Conservation (phyloP, 2,888 invertebrate genomes). For the Agriopis aurantiaria region DNA sequence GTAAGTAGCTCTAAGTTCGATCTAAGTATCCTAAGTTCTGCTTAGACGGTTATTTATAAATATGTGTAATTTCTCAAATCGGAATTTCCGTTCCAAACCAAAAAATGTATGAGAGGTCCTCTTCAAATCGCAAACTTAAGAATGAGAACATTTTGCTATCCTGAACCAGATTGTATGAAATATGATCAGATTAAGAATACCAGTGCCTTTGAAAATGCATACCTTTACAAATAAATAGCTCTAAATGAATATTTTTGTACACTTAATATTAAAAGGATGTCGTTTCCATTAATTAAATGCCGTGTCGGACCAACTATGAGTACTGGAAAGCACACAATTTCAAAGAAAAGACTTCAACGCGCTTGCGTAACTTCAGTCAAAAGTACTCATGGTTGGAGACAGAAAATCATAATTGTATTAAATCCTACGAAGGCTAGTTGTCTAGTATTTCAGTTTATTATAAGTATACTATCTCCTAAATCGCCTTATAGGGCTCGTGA, state of each 20-base stretch:
- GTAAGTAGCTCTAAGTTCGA: slow-evolving; percentile 74
- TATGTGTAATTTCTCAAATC: slow-evolving; percentile 79
- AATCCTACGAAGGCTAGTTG: slow-evolving; percentile 70
- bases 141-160: slow-evolving; percentile 53
- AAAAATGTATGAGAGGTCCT: slow-evolving; percentile 69
- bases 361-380: slow-evolving; percentile 20
- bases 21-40: slow-evolving; percentile 79
- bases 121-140: slow-evolving; percentile 69
- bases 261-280: slow-evolving; percentile 67
- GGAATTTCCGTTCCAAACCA: slow-evolving; percentile 79
- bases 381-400: slow-evolving; percentile 41
- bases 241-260: slow-evolving; percentile 83
- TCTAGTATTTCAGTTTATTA: slow-evolving; percentile 69
- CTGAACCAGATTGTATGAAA: slow-evolving; percentile 64
- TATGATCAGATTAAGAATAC: slow-evolving; percentile 72
- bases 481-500: slow-evolving; percentile 75
- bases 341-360: slow-evolving; percentile 21
- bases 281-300: slow-evolving; percentile 66
- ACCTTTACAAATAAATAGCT: slow-evolving; percentile 78
- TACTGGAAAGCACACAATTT: slow-evolving; percentile 20
- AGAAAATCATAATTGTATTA: slow-evolving; percentile 47
- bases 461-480: slow-evolving; percentile 61
- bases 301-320: slow-evolving; percentile 54
- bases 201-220: slow-evolving; percentile 86
- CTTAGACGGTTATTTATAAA: slow-evolving; percentile 83